Conservation (phyloP, 2,113 vertebrate genomes). For the Hyaena hyaena region DNA sequence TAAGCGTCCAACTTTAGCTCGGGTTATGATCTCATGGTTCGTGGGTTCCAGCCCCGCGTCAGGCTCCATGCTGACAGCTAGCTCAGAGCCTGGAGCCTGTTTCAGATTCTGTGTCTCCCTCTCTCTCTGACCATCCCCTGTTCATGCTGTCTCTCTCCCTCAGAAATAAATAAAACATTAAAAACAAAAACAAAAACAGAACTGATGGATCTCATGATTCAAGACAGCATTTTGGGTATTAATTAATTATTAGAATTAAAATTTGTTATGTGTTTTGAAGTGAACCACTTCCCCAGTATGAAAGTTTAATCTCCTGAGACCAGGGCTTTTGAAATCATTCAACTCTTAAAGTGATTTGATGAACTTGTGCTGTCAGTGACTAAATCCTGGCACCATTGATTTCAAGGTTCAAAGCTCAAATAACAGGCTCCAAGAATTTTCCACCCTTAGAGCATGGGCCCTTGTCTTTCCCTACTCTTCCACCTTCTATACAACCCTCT, state of each 20-base stretch:
- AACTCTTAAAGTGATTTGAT: slow-evolving; percentile 32
- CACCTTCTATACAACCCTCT: not conserved
- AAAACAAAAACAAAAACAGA: too few relatives aligned
- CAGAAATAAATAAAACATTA: too few relatives aligned
- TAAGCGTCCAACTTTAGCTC: too few relatives aligned
- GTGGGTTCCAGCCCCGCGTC: too few relatives aligned
- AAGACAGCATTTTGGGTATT: slow-evolving; percentile 73
- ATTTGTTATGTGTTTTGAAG: slow-evolving; percentile 60
- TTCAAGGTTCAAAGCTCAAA: slow-evolving; percentile 63
- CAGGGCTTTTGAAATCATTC: slow-evolving; percentile 64
- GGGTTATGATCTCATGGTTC: too few relatives aligned
- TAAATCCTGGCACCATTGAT: slow-evolving; percentile 58
- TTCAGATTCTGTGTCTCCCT: too few relatives aligned
- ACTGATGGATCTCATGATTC: slow-evolving; percentile 64
- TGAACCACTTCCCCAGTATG: slow-evolving; percentile 66
- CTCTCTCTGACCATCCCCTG: too few relatives aligned
- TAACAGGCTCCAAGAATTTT: slow-evolving; percentile 35
- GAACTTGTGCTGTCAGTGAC: slow-evolving; percentile 80
- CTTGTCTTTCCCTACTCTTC: not conserved
- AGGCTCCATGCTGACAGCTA: too few relatives aligned
- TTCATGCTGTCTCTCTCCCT: too few relatives aligned
- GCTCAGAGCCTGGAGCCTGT: too few relatives aligned
- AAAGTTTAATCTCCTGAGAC: slow-evolving; percentile 69
- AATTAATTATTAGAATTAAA: slow-evolving; percentile 63
- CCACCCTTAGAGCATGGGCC: not conserved